Percentiles rank a stretch among this genome's conserved stretches.
These are phyloP conservation scores for Holacanthus passer DNA, from an alignment of 2,113 vertebrate species.

Conservation along the genomic window DNA sequence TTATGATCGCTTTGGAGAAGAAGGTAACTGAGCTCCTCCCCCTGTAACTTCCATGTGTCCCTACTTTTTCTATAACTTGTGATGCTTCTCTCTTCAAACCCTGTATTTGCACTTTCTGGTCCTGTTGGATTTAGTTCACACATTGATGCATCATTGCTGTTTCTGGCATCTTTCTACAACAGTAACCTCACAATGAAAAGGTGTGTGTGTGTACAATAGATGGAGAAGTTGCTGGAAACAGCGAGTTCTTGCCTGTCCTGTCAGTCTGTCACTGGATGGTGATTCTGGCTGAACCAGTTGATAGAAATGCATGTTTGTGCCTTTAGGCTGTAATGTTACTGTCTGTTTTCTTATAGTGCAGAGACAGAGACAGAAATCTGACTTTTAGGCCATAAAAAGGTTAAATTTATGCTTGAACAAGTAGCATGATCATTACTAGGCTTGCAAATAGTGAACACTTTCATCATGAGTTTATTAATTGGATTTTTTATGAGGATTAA, in stretches of 20 bases:
- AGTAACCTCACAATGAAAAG: conserved; percentile 4
- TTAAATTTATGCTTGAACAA: not conserved
- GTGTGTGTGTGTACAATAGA: conserved; percentile 25
- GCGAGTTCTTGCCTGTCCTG: conserved; percentile 23
- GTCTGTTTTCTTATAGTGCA: not conserved
- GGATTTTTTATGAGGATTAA: not conserved
- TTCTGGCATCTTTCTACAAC: conserved; percentile 19
- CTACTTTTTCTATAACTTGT: not conserved
- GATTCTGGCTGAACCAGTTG: not conserved
- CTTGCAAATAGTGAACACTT: not conserved
- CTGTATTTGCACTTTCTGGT: not conserved
- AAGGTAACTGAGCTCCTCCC: conserved; percentile 82
- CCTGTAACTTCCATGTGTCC: not conserved
- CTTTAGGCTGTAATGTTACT: not conserved
- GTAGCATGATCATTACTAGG: not conserved
- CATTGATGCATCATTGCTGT: not conserved
- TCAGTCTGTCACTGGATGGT: conserved; percentile 5
- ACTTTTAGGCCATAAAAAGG: not conserved
- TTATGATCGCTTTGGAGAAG: conserved; percentile 93
- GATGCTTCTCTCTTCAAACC: not conserved
- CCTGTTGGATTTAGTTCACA: not conserved
- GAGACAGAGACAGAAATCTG: not conserved
- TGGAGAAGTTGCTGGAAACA: conserved; percentile 68
- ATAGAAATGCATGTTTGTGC: not conserved
- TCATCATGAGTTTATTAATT: not conserved